Evolutionary conservation across 1,140 invertebrate species (phyloP).

Genomic region (Dufourea novaeangliae): DNA sequence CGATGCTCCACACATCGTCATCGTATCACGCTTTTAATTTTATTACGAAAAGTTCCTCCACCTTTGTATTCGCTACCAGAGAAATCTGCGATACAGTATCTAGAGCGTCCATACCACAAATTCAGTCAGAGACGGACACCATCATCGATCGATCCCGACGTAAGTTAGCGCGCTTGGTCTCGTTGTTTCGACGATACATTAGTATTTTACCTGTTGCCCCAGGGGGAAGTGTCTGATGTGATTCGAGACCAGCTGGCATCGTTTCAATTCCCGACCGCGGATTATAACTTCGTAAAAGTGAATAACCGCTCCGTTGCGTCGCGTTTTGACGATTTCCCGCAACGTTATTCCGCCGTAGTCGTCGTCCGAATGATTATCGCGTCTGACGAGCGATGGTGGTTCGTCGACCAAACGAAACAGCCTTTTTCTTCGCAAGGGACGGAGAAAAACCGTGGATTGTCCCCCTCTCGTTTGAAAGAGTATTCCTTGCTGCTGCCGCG

Average conservation of each 20-base stretch:
- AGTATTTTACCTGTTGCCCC: constrained; percentile 35
- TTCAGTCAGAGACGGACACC: too few relatives aligned
- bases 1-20: neutral
- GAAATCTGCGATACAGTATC: too few relatives aligned
- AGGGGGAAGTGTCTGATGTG: constrained; percentile 5
- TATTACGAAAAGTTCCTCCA: neutral
- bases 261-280: constrained; percentile 21
- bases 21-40: constrained; percentile 1
- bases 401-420: neutral
- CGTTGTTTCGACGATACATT: constrained; percentile 30
- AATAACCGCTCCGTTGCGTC: constrained; percentile 1
- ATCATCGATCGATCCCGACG: neutral
- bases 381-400: too few relatives aligned
- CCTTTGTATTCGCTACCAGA: too few relatives aligned
- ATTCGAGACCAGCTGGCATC: constrained; percentile 14
- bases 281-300: constrained; percentile 27
- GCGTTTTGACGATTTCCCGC: neutral
- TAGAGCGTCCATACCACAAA: too few relatives aligned
- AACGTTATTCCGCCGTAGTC: too few relatives aligned
- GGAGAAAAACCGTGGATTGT: constrained; percentile 10
- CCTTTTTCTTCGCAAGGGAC: too few relatives aligned
- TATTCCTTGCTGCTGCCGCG: too few relatives aligned
- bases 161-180: constrained; percentile 1
- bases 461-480: constrained; percentile 2
- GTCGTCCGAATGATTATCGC: neutral